phyloP scores from a whole-genome alignment of 2,888 invertebrate species.

The Pollenia labialis region DNA sequence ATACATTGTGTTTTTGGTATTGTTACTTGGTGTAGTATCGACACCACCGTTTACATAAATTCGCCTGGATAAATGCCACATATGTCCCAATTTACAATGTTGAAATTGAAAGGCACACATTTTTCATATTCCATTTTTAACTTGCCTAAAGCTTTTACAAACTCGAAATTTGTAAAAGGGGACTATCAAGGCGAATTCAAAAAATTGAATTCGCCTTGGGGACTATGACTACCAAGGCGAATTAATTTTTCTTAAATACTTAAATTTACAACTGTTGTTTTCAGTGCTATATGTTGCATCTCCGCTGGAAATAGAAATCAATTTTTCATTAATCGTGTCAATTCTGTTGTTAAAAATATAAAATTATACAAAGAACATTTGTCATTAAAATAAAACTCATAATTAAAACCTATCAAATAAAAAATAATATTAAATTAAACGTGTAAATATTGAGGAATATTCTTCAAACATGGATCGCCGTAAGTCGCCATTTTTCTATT shows the following conservation, averaged over 20 bases:
- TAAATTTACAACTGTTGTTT: neutral
- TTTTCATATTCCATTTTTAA: too few relatives aligned
- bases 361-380: neutral
- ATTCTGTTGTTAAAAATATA: neutral
- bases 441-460: neutral
- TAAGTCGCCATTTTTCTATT: constrained; percentile 67
- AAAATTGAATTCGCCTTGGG: too few relatives aligned
- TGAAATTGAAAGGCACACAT: too few relatives aligned
- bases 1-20: too few relatives aligned
- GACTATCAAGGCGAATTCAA: too few relatives aligned
- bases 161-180: too few relatives aligned
- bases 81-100: too few relatives aligned
- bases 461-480: constrained; percentile 63
- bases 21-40: too few relatives aligned
- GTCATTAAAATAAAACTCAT: neutral
- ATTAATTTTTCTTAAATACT: neutral
- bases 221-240: too few relatives aligned
- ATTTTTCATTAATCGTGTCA: constrained; percentile 31
- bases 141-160: too few relatives aligned
- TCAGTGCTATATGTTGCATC: neutral
- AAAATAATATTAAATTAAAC: neutral
- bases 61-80: too few relatives aligned
- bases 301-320: constrained; percentile 31
- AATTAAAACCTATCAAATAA: neutral
- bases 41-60: too few relatives aligned